Evolutionary conservation across 2,113 vertebrate genomes (phyloP), one percentile per base, ranked within the genome.

Genomic region (Pterocles orientalis): DNA sequence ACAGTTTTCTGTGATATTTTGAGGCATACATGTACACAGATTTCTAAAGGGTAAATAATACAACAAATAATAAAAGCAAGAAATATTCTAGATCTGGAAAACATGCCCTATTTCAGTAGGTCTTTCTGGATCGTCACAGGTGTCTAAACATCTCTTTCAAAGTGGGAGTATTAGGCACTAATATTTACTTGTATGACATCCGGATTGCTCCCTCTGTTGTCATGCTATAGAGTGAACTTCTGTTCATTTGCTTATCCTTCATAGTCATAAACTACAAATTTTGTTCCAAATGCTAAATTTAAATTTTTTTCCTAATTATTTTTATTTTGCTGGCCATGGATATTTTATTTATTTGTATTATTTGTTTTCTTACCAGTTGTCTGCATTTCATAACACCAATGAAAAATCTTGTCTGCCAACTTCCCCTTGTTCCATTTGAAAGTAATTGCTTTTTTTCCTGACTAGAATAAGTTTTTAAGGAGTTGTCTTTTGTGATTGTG

Each of bases 331-430:
- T 89, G 82, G 79, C 68, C 94, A 95, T 95, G 92, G 51, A 93
- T 96, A 93, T 96, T 93, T 95, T 94, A 75, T 95, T 95, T 94
- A 96, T 95, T 90, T 96, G n/a, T 88, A 94, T 94, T 94, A 82
- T 95, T 96, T 97, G 92, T 94, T 96, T 96, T 94, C 92, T 96
- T 96, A 93, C 95, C 93, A 97, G 92, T 96, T 96, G 64, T 96
- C 95, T 96, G 53, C 95, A 96, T 96, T 96, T 96, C 94, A 95
- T 96, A 96, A 68, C 95, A 94, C 88, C 94, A 96, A 95, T 93
- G 96, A 93, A 97, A 94, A 90, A 93, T 93, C 82, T 94, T 96
- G 93, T 70, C 95, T 95, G 92, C 92, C 96, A 96, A 93, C 90
- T 92, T 95, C 85, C 94, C 96, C 75, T 94, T 96, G 95, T 96